These are phyloP conservation scores for Ophion ellenae DNA, from an alignment of 2,888 invertebrate genomes.

Conservation along the genomic window DNA sequence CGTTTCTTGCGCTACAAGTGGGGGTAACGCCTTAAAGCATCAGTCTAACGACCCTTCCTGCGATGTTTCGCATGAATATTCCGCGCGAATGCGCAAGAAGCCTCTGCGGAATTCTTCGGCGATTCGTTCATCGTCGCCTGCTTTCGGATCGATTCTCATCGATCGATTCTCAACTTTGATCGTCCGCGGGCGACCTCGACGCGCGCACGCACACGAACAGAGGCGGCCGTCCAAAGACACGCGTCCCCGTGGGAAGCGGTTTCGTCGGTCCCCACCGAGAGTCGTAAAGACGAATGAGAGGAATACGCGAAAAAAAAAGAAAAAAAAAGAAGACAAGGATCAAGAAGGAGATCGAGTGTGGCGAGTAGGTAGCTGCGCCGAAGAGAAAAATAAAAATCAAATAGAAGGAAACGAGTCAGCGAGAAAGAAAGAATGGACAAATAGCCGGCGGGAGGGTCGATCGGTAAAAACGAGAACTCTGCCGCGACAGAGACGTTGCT, in stretches of 20 bases:
- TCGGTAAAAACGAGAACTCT: constrained; percentile 65
- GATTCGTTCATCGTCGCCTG: constrained; percentile 61
- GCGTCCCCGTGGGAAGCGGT: constrained; percentile 78
- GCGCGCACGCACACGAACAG: constrained; percentile 29
- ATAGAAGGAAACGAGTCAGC: constrained; percentile 71
- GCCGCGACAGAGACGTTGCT: constrained; percentile 76
- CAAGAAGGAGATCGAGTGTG: constrained; percentile 59
- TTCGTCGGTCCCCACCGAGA: constrained; percentile 69
- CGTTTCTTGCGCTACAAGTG: too few relatives aligned
- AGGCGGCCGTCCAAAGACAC: constrained; percentile 25
- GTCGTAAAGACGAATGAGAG: constrained; percentile 76
- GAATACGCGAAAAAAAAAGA: constrained; percentile 76
- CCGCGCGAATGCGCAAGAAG: background rate
- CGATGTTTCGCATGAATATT: constrained; percentile 14
- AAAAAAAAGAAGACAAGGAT: constrained; percentile 71
- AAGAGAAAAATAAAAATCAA: constrained; percentile 73
- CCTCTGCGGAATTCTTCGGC: constrained; percentile 49
- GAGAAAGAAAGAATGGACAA: constrained; percentile 68
- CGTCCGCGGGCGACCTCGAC: constrained; percentile 49
- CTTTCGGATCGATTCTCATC: constrained; percentile 56
- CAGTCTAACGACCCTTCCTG: background rate
- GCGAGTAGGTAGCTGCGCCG: constrained; percentile 53
- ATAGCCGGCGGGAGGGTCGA: constrained; percentile 71
- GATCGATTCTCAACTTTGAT: constrained; percentile 64
- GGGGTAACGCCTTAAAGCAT: background rate